Conservation (phyloP, 2,888 invertebrate species). For the Agapostemon virescens region DNA sequence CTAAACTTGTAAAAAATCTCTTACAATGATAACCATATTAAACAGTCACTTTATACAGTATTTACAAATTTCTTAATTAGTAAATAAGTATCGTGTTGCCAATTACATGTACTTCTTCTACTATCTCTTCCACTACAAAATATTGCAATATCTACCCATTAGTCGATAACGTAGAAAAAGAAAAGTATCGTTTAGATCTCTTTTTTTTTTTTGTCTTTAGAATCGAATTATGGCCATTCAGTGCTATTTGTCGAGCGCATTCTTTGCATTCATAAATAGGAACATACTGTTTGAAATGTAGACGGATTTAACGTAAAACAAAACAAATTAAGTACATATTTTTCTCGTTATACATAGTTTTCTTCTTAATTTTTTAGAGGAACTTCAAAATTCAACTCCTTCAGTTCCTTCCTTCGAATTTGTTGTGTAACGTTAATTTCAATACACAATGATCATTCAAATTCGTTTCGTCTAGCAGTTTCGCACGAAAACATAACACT, state of each 20-base stretch:
- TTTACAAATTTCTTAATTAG: conserved; percentile 74
- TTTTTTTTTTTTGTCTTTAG: conserved; percentile 21
- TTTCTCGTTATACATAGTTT: conserved; percentile 9
- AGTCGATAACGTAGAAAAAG: conserved; percentile 36
- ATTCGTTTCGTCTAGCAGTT: conserved; percentile 23
- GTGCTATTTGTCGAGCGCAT: conserved; percentile 36
- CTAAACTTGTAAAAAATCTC: conserved; percentile 68
- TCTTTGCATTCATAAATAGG: conserved; percentile 59
- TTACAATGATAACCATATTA: conserved; percentile 72
- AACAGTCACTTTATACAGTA: conserved; percentile 79
- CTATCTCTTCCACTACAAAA: conserved; percentile 16
- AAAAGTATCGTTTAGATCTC: conserved; percentile 31
- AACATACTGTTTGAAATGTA: conserved; percentile 50
- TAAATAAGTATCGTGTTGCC: conserved; percentile 59
- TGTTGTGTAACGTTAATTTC: conserved; percentile 13
- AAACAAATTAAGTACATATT: conserved; percentile 41
- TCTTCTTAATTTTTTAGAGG: conserved; percentile 29
- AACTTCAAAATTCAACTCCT: conserved; percentile 22
- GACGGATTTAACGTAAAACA: conserved; percentile 33
- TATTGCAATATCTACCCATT: conserved; percentile 46
- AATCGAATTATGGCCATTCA: conserved; percentile 54
- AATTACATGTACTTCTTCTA: conserved; percentile 42
- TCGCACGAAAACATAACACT: conserved; percentile 1
- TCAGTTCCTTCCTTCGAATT: conserved; percentile 18
- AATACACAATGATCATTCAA: neutral